A percentile compares a stretch with the other conserved stretches of the same genome.
Conservation (phyloP, 1,140 invertebrate species). For the Platyscapa corneri region DNA sequence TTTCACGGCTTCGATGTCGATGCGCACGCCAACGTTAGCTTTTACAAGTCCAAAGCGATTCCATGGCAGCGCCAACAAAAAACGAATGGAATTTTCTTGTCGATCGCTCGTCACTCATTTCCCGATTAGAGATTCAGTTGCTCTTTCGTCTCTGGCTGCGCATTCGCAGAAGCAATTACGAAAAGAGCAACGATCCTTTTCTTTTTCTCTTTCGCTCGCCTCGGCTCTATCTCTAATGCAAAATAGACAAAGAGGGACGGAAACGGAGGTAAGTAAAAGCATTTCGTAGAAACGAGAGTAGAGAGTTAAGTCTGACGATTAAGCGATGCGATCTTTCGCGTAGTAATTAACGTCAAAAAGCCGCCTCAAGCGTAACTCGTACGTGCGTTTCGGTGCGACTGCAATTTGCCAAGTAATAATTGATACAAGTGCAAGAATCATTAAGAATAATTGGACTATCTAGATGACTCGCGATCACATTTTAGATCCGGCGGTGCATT, state of each 20-base stretch:
- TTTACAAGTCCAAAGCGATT: background rate
- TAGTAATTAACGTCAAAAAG: conserved; percentile 37
- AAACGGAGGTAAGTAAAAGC: background rate
- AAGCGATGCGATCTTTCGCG: conserved; percentile 27
- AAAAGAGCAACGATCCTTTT: background rate
- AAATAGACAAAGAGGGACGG: background rate
- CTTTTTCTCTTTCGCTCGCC: background rate
- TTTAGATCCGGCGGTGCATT: background rate
- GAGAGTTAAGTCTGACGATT: conserved; percentile 25
- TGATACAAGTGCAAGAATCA: conserved; percentile 42
- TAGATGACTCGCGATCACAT: background rate
- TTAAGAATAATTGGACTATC: conserved; percentile 39
- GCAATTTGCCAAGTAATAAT: conserved; percentile 29
- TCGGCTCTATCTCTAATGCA: background rate
- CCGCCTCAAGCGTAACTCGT: background rate
- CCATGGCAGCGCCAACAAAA: background rate
- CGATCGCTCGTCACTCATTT: background rate
- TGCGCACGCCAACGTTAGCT: background rate
- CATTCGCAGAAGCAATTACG: background rate
- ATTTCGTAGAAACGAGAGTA: background rate
- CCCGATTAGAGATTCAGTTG: conserved; percentile 27
- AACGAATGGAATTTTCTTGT: background rate
- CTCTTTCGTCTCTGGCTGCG: background rate
- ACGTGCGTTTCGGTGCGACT: background rate
- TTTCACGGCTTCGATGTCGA: conserved; percentile 23